These are phyloP conservation scores for Zophobas morio DNA, from an alignment of 1,140 invertebrate genomes.

Conservation along the genomic window DNA sequence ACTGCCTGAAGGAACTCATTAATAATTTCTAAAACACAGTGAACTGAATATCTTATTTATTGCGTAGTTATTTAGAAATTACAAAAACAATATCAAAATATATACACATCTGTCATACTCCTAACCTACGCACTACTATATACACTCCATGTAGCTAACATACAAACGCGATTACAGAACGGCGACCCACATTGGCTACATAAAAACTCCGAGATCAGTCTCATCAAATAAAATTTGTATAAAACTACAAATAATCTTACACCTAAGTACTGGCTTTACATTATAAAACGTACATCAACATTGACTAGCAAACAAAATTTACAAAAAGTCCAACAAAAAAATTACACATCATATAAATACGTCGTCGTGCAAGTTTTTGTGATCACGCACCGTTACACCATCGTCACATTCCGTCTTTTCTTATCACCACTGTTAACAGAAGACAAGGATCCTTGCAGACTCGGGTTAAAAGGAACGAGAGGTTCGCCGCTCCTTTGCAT, in stretches of 20 bases:
- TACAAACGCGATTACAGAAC: not conserved
- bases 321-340: conserved; percentile 41
- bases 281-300: conserved; percentile 41
- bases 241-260: conserved; percentile 45
- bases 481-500: conserved; percentile 66
- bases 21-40: too few relatives aligned
- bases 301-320: conserved; percentile 18
- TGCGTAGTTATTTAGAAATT: too few relatives aligned
- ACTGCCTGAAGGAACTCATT: too few relatives aligned
- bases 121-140: too few relatives aligned
- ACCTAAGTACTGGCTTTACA: conserved; percentile 56
- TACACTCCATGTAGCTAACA: too few relatives aligned
- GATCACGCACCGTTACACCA: conserved; percentile 70
- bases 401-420: conserved; percentile 72
- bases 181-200: conserved; percentile 12
- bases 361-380: conserved; percentile 58
- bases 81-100: too few relatives aligned
- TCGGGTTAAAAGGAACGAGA: conserved; percentile 69
- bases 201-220: conserved; percentile 54
- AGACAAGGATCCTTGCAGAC: conserved; percentile 71
- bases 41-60: too few relatives aligned
- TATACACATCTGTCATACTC: too few relatives aligned
- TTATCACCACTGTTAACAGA: conserved; percentile 72
- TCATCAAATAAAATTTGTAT: conserved; percentile 55
- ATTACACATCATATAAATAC: conserved; percentile 51